Evolutionary conservation across 2,797 vertebrate genomes (phyloP).

Genomic region (Helicolenus hilgendorfi): DNA sequence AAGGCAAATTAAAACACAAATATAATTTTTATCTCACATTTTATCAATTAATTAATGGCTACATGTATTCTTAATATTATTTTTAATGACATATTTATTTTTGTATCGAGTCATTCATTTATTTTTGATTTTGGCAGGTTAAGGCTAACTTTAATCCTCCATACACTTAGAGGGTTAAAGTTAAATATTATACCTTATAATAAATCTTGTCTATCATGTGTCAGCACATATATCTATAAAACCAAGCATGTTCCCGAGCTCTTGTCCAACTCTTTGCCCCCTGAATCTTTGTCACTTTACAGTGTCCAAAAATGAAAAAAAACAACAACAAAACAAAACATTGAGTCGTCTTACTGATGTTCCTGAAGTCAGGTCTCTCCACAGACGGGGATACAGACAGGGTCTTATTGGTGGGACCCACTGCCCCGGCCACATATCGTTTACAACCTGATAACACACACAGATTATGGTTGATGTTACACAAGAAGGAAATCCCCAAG

Average conservation of each 20-base stretch:
- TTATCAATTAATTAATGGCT: too few species aligned
- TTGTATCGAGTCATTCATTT: too few species aligned
- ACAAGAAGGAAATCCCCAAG: not conserved
- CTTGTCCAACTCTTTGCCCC: not conserved
- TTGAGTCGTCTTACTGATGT: constrained; percentile 92
- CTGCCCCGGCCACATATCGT: constrained; percentile 95
- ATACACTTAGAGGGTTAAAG: not conserved
- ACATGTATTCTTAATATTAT: too few species aligned
- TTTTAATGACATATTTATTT: too few species aligned
- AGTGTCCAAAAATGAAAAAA: not conserved
- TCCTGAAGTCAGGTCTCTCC: constrained; percentile 96
- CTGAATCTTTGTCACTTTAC: not conserved
- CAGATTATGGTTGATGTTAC: not conserved
- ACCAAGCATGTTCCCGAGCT: too few species aligned
- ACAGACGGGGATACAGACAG: constrained; percentile 97
- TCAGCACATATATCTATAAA: not conserved
- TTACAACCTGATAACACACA: constrained; percentile 88
- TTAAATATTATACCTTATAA: not conserved
- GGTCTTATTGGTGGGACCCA: constrained; percentile 98
- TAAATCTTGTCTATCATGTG: not conserved
- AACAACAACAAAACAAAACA: too few species aligned
- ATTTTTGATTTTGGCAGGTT: too few species aligned
- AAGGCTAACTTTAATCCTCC: too few species aligned
- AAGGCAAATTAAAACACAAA: too few species aligned
- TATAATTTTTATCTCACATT: too few species aligned